Conservation (phyloP, 2,888 invertebrate genomes). For the Blomia tropicalis region DNA sequence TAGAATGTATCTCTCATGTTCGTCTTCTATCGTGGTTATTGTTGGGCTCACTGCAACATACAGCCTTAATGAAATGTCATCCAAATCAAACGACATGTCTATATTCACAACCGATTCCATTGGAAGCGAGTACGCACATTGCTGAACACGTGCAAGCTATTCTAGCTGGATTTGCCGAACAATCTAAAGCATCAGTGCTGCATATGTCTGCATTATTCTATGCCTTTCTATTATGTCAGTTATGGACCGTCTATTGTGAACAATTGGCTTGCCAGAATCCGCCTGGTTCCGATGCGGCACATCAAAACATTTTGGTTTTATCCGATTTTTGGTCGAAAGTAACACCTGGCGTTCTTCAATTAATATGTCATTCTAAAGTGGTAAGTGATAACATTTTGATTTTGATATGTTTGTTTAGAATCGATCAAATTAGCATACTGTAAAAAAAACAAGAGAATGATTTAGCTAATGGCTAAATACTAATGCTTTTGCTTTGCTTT, state of each 20-base stretch:
- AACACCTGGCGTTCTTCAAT: conserved; percentile 80
- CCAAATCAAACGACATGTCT: conserved; percentile 20
- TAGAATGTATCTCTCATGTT: conserved; percentile 87
- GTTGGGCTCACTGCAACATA: conserved; percentile 80
- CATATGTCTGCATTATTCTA: conserved; percentile 94
- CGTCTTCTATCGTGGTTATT: conserved; percentile 86
- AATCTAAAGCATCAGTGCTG: conserved; percentile 70
- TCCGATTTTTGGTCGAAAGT: conserved; percentile 98
- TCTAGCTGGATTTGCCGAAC: conserved; percentile 89
- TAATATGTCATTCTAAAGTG: conserved; percentile 76
- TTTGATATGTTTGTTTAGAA: conserved; percentile 7
- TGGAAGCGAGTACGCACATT: conserved; percentile 87
- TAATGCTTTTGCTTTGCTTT: no score
- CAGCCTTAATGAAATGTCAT: conserved; percentile 45
- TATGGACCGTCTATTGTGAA: conserved; percentile 97
- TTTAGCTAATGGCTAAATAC: no score
- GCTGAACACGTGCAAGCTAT: conserved; percentile 94
- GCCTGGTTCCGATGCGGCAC: conserved; percentile 36
- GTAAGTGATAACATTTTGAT: no score
- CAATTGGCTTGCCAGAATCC: conserved; percentile 54
- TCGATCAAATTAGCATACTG: no score
- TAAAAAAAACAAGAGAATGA: no score
- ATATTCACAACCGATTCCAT: conserved; percentile 64
- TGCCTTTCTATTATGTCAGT: conserved; percentile 90
- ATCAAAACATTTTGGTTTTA: conserved; percentile 44